Conservation (phyloP, 2,888 invertebrate genomes). For the Tipula unca region DNA sequence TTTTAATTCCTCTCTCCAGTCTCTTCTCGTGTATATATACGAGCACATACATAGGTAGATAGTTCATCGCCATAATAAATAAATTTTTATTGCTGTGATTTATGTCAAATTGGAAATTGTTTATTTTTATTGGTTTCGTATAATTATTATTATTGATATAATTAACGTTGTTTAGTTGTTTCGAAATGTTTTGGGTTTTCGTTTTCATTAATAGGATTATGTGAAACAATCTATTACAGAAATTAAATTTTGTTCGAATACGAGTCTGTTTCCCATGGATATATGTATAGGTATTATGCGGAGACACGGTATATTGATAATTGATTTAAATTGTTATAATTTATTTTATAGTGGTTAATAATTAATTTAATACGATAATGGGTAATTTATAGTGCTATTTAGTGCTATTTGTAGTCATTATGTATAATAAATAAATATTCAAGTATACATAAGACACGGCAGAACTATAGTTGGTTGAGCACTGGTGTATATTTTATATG, state of each 20-base stretch:
- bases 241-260: neutral
- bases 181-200: neutral
- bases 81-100: neutral
- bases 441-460: too few species aligned
- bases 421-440: too few species aligned
- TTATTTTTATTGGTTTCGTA: neutral
- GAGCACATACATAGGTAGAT: too few species aligned
- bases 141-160: neutral
- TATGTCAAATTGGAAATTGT: neutral
- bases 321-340: neutral
- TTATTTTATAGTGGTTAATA: neutral
- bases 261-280: neutral
- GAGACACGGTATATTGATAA: neutral
- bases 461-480: too few species aligned
- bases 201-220: neutral
- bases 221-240: neutral
- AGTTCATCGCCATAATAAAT: neutral
- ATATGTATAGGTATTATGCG: too few species aligned
- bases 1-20: too few species aligned
- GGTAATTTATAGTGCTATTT: too few species aligned
- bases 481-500: too few species aligned
- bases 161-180: neutral
- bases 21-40: too few species aligned
- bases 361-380: neutral
- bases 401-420: too few species aligned